A percentile compares a stretch with the other conserved stretches of the same genome.
These are phyloP conservation scores for Oscheius sp. DNA, from an alignment of 2,888 invertebrate species.

Conservation along the genomic window DNA sequence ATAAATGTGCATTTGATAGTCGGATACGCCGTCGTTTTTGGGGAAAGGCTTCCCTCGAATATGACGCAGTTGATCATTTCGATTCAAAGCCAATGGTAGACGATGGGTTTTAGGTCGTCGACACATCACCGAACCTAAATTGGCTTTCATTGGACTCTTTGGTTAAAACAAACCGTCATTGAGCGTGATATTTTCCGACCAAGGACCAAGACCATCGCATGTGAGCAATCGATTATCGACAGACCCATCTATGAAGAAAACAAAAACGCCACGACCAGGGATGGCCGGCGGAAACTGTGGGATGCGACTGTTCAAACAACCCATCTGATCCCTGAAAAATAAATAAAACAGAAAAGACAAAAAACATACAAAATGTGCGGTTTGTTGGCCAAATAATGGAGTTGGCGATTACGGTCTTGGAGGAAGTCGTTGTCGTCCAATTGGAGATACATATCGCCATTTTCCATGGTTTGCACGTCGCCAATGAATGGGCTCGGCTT, in stretches of 20 bases:
- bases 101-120: constrained; percentile 41
- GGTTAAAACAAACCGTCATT: constrained; percentile 20
- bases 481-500: constrained; percentile 49
- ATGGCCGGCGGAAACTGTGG: constrained; percentile 49
- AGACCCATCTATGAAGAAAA: constrained; percentile 53
- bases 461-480: constrained; percentile 30
- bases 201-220: constrained; percentile 52
- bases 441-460: constrained; percentile 40
- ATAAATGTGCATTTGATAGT: constrained; percentile 50
- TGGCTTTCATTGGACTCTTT: too few relatives aligned
- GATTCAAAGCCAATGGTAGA: constrained; percentile 37
- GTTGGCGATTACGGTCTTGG: constrained; percentile 49
- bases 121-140: constrained; percentile 6
- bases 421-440: constrained; percentile 48
- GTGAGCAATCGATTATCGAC: constrained; percentile 54
- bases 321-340: constrained; percentile 39
- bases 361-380: constrained; percentile 41
- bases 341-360: background rate
- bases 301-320: constrained; percentile 45
- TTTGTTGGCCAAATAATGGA: constrained; percentile 51
- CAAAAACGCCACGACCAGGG: constrained; percentile 40
- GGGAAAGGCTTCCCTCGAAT: constrained; percentile 32
- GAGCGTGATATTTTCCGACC: constrained; percentile 45
- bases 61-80: constrained; percentile 37
- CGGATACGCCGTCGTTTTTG: constrained; percentile 16